A percentile compares a stretch with the other conserved stretches of the same genome.
These are phyloP conservation scores for Phaethornis superciliosus DNA, from an alignment of 2,113 vertebrate species.

Conservation along the genomic window DNA sequence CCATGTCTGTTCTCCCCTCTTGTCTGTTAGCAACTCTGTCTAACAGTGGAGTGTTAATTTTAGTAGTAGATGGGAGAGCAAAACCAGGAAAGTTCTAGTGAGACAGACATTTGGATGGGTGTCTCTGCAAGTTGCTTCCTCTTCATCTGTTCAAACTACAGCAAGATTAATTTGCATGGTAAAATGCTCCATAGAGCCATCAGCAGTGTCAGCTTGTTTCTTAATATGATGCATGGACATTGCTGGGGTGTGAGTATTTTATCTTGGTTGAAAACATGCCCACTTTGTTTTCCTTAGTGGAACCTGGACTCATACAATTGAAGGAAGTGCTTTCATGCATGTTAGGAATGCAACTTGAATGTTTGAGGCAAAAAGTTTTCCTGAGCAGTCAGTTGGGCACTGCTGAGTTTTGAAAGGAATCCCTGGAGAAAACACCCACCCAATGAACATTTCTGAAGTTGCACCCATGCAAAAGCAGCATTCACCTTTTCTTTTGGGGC, in stretches of 20 bases:
- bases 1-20: not conserved
- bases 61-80: not conserved
- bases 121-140: not conserved
- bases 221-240: not conserved
- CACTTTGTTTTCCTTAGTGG: not conserved
- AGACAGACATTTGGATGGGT: not conserved
- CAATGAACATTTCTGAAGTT: not conserved
- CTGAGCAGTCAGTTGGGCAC: not conserved
- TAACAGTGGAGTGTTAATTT: not conserved
- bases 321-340: not conserved
- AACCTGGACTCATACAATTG: not conserved
- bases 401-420: not conserved
- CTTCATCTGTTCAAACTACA: not conserved
- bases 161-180: not conserved
- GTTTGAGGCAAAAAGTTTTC: conserved; percentile 7
- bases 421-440: not conserved
- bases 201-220: not conserved
- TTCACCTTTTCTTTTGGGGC: not conserved
- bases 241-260: not conserved
- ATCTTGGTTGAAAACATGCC: not conserved
- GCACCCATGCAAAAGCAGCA: not conserved
- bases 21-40: not conserved
- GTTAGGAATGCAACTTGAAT: not conserved
- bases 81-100: not conserved
- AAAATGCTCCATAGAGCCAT: not conserved